phyloP scores from a whole-genome alignment of 2,113 vertebrate species.

The Emydocephalus ijimae region DNA sequence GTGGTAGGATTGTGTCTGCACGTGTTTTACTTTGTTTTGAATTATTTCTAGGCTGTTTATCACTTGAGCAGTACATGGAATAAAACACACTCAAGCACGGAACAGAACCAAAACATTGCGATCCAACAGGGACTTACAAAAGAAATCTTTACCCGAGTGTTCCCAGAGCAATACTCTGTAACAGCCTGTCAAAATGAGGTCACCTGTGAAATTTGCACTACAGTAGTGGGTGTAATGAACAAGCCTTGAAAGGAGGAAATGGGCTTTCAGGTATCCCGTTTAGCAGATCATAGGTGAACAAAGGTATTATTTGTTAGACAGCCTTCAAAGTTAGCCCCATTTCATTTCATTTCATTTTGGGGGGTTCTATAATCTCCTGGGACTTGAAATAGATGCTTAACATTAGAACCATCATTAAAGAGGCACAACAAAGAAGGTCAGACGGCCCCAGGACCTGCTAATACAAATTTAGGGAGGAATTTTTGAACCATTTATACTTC shows the following conservation, averaged over 20 bases:
- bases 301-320: background rate
- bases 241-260: background rate
- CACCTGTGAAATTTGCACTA: background rate
- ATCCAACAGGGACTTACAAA: background rate
- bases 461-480: background rate
- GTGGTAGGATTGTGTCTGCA: background rate
- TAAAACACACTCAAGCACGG: background rate
- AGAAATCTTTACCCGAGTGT: background rate
- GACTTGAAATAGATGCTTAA: background rate
- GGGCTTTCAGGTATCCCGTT: background rate
- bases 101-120: background rate
- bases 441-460: background rate
- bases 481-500: background rate
- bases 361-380: background rate
- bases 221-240: background rate
- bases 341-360: background rate
- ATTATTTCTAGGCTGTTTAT: background rate
- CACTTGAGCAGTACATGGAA: background rate
- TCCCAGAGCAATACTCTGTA: background rate
- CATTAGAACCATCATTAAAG: background rate
- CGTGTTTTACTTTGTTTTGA: background rate
- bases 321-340: background rate
- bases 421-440: background rate
- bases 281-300: background rate
- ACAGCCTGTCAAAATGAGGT: background rate